Evolutionary conservation across 2,797 vertebrate genomes (phyloP).

Genomic region (Echeneis naucrates): DNA sequence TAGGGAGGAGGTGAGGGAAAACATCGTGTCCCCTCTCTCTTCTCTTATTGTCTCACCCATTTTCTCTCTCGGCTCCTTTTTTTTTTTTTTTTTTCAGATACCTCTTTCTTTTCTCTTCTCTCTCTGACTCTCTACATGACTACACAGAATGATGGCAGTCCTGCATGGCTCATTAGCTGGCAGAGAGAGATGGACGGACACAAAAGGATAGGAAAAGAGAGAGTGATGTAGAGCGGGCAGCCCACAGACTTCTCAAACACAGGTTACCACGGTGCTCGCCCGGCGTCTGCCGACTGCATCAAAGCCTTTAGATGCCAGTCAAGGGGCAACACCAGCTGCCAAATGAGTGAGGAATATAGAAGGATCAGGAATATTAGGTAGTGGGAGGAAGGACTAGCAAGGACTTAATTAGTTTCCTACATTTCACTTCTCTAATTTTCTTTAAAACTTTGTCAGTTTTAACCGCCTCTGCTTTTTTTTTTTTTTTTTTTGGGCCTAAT

Average conservation of each 20-base stretch:
- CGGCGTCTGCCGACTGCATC: slow-evolving; percentile 91
- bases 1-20: slow-evolving; percentile 93
- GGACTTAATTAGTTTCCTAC: slow-evolving; percentile 10
- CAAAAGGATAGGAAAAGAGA: slow-evolving; percentile 58
- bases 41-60: slow-evolving; percentile 63
- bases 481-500: slow-evolving; percentile 12
- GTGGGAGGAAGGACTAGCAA: slow-evolving; percentile 20
- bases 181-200: slow-evolving; percentile 67
- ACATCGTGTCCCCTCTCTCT: slow-evolving; percentile 83
- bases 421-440: slow-evolving; percentile 31
- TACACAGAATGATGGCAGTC: slow-evolving; percentile 66
- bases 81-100: background rate
- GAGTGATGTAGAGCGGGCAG: slow-evolving; percentile 72
- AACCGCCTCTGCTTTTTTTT: slow-evolving; percentile 28
- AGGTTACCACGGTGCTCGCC: slow-evolving; percentile 89
- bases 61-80: slow-evolving; percentile 47
- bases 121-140: slow-evolving; percentile 63
- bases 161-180: slow-evolving; percentile 87
- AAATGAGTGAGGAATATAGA: slow-evolving; percentile 84
- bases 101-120: background rate
- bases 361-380: slow-evolving; percentile 72
- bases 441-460: slow-evolving; percentile 33
- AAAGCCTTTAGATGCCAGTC: slow-evolving; percentile 92
- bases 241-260: slow-evolving; percentile 79
- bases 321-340: slow-evolving; percentile 88